Base-by-base conservation (phyloP, 1,140 invertebrate species). In the Habropoda laboriosa region DNA sequence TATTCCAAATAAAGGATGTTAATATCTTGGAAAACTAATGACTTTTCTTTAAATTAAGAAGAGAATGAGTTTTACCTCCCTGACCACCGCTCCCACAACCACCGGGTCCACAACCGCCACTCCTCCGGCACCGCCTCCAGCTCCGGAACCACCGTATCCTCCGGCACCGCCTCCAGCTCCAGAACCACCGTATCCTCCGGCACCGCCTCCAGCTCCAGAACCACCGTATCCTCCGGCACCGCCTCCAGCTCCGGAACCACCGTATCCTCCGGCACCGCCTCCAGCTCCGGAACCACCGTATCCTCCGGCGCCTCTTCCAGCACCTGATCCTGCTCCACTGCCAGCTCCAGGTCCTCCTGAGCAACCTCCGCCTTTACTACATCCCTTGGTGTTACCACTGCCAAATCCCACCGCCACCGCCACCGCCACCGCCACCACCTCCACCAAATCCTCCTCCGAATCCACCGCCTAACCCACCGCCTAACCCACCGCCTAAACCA, bases 201-300 rank as follows among this genome's bases (percentile, higher is more conserved):
- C 60, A 8, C 18, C 2, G 2, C 76, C 55, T 0, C 74, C 75
- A 49, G 55, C 49, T n/a, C 47, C 58, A 24, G 21, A 5, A 42
- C 79, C 79, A 18, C 66, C 73, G n/a, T 32, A 57, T 6, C 57
- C 51, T 1, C 57, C 61, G 6, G 75, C 66, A 5, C 58, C 61
- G 0, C 81, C 77, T 27, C 70, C 72, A 0, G 61, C 68, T 0
- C 80, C 82, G n/a, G n/a, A n/a, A n/a, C n/a, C n/a, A 0, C 67
- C 81, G 0, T 30, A 7, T 16, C 81, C 71, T 13, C 71, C 49
- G 0, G 30, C 68, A 4, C 47, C 27, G 0, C 81, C 77, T 27
- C 70, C 72, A 0, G 61, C 68, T 0, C 80, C 82, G n/a, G 21
- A 5, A 42, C 79, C 79, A 18, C 66, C 73, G n/a, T 32, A 57